Evolutionary conservation across 2,797 vertebrate species (phyloP).

Genomic region (Helarctos malayanus): DNA sequence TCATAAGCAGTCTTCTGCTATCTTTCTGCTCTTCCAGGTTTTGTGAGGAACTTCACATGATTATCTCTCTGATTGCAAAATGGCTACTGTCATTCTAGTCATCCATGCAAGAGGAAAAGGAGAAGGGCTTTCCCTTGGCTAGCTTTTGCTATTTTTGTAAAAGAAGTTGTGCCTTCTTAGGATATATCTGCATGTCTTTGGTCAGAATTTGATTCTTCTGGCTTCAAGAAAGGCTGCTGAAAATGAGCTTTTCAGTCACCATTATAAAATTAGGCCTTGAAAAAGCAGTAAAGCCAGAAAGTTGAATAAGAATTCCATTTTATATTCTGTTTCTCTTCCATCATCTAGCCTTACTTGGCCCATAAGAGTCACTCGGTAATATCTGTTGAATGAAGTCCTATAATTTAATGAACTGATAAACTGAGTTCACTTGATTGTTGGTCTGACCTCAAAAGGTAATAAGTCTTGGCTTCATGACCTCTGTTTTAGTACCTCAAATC

Average conservation of each 20-base stretch:
- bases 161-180: neutral
- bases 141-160: neutral
- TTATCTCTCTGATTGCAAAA: neutral
- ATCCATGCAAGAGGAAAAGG: neutral
- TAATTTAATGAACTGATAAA: conserved; percentile 1
- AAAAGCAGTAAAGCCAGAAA: neutral
- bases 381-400: neutral
- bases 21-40: neutral
- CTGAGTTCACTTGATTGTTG: neutral
- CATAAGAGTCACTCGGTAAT: neutral
- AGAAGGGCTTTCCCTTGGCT: neutral
- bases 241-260: neutral
- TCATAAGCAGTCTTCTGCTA: neutral
- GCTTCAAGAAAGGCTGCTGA: neutral
- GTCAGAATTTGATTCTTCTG: neutral
- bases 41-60: neutral
- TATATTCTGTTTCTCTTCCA: neutral
- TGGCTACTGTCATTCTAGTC: neutral
- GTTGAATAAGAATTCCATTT: neutral
- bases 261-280: neutral
- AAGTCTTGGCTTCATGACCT: neutral
- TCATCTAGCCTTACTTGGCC: neutral
- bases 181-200: neutral
- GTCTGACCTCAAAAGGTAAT: neutral
- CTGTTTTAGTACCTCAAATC: neutral